phyloP scores from a whole-genome alignment of 1,140 invertebrate species.

The Camponotus vicinus region DNA sequence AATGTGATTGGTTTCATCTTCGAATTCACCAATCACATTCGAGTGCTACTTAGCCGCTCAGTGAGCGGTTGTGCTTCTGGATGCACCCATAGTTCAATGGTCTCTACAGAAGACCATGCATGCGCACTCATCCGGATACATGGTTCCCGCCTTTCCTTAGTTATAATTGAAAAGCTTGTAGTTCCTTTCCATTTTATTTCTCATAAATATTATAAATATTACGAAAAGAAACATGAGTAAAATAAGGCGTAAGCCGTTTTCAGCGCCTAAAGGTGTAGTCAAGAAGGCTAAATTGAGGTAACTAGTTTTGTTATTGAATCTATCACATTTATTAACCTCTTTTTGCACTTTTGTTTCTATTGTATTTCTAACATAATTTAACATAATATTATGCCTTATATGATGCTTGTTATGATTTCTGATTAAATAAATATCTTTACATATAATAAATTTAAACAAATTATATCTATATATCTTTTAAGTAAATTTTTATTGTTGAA shows the following conservation, averaged over 20 bases:
- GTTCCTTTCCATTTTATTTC: background rate
- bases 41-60: no score
- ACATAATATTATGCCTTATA: background rate
- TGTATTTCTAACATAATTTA: background rate
- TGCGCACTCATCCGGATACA: no score
- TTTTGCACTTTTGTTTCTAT: background rate
- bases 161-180: background rate
- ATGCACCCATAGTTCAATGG: no score
- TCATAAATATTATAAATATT: background rate
- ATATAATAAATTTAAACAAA: background rate
- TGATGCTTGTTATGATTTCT: background rate
- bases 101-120: no score
- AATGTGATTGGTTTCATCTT: no score
- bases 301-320: conserved; percentile 20
- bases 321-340: conserved; percentile 45
- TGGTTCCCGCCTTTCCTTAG: conserved; percentile 56
- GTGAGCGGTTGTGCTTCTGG: no score
- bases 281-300: conserved; percentile 78
- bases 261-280: conserved; percentile 7
- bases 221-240: background rate
- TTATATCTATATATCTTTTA: background rate
- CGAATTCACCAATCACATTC: no score
- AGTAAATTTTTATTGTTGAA: background rate
- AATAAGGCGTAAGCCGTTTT: conserved; percentile 59
- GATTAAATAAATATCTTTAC: background rate